Conservation (phyloP, 2,888 invertebrate species). For the Nasonovia ribisnigri region DNA sequence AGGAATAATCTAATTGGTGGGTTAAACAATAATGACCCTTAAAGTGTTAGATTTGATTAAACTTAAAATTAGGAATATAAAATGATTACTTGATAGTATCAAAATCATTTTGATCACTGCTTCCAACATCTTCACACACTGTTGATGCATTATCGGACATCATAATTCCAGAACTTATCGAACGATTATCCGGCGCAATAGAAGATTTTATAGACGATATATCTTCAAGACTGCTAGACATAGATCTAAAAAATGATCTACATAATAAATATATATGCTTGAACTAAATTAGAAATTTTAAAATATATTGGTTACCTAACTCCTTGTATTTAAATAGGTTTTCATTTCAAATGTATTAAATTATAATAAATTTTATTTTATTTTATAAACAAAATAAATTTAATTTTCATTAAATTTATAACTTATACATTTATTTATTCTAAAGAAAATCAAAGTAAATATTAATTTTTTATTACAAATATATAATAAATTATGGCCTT, state of each 20-base stretch:
- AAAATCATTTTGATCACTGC: constrained; percentile 48
- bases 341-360: neutral
- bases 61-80: neutral
- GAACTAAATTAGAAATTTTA: neutral
- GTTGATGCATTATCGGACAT: constrained; percentile 55
- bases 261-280: neutral
- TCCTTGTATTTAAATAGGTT: neutral
- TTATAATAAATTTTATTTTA: neutral
- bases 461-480: neutral
- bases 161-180: constrained; percentile 55
- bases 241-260: constrained; percentile 44
- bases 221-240: constrained; percentile 61
- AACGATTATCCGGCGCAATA: constrained; percentile 53
- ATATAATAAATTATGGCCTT: neutral
- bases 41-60: neutral
- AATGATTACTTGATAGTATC: constrained; percentile 45
- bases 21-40: neutral
- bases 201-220: constrained; percentile 59
- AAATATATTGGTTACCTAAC: neutral
- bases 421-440: neutral
- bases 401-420: neutral
- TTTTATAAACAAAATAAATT: neutral
- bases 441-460: neutral
- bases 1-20: neutral
- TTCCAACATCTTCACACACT: constrained; percentile 50